These are phyloP conservation scores for Ornithorhynchus anatinus DNA, from an alignment of 2,113 vertebrate genomes.

Conservation along the genomic window DNA sequence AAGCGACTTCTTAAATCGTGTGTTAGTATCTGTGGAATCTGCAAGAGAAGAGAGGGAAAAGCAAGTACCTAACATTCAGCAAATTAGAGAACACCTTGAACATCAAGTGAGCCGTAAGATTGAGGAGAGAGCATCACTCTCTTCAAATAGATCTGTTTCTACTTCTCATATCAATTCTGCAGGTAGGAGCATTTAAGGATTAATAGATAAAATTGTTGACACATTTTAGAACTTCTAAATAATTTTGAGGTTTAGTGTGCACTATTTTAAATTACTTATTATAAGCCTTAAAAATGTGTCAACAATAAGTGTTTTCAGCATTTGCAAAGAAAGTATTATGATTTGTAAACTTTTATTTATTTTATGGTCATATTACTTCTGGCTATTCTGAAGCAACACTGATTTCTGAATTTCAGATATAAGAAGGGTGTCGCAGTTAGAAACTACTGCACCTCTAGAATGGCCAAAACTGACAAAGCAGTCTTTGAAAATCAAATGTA, in stretches of 20 bases:
- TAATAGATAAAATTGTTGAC: not conserved
- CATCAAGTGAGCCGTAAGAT: constrained; percentile 61
- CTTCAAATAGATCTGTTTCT: constrained; percentile 36
- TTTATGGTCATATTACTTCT: not conserved
- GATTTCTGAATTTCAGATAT: constrained; percentile 59
- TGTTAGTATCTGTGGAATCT: constrained; percentile 56
- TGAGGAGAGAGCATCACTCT: constrained; percentile 51
- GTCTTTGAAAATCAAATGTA: constrained; percentile 67
- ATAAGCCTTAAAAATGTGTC: too few relatives aligned
- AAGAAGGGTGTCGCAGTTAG: constrained; percentile 49
- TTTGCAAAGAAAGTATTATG: not conserved
- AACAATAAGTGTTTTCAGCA: not conserved
- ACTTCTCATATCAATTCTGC: constrained; percentile 10
- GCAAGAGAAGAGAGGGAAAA: constrained; percentile 60
- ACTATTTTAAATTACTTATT: too few relatives aligned
- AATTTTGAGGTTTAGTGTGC: too few relatives aligned
- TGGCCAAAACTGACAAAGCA: constrained; percentile 57
- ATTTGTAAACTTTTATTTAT: not conserved
- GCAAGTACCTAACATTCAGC: constrained; percentile 61
- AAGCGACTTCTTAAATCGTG: constrained; percentile 61
- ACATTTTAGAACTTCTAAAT: not conserved
- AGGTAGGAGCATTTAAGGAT: not conserved
- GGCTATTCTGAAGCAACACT: not conserved
- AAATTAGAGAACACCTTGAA: constrained; percentile 67
- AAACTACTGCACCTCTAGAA: constrained; percentile 63